phyloP scores from a whole-genome alignment of 2,113 vertebrate genomes.

The Heliornis fulica region DNA sequence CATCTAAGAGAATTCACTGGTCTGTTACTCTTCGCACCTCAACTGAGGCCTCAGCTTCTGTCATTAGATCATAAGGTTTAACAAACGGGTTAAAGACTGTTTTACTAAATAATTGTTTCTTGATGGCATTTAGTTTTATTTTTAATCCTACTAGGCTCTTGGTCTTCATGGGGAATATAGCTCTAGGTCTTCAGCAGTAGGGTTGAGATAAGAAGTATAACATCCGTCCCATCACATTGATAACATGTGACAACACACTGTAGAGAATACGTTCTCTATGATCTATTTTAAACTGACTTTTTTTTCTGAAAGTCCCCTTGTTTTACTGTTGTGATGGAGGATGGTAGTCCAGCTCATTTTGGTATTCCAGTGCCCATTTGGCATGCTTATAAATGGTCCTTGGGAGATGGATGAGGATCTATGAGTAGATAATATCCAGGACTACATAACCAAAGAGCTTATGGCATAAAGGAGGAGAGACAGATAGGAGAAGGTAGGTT shows the following conservation, averaged over 20 bases:
- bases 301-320: neutral
- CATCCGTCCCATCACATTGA: neutral
- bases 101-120: neutral
- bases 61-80: neutral
- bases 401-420: neutral
- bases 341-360: neutral
- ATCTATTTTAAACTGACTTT: neutral
- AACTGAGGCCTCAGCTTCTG: neutral
- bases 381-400: neutral
- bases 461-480: neutral
- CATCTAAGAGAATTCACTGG: neutral
- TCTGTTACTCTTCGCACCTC: neutral
- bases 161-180: neutral
- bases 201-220: neutral
- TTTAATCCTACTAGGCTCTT: neutral
- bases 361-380: neutral
- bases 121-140: neutral
- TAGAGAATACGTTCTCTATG: neutral
- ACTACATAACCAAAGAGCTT: neutral
- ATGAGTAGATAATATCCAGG: neutral
- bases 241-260: neutral
- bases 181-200: neutral
- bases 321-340: neutral
- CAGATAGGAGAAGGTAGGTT: neutral
- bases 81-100: neutral